A percentile compares a stretch with the other conserved stretches of the same genome.
Evolutionary conservation across 2,888 invertebrate species (phyloP).

Genomic region (Rosalia funebris): DNA sequence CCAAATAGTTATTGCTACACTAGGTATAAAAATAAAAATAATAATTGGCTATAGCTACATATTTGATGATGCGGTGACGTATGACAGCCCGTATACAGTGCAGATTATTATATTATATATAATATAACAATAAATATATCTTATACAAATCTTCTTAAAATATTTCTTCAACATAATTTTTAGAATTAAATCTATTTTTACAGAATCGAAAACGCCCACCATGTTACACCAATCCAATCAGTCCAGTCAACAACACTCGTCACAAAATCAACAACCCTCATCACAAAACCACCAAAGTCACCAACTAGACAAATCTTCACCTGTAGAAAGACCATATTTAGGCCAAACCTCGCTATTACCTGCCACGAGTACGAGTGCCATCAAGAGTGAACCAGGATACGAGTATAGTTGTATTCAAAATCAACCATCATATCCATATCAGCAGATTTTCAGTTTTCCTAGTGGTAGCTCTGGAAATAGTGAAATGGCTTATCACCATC

Average conservation of each 20-base stretch:
- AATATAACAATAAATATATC: too few relatives aligned
- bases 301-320: slow-evolving; percentile 48
- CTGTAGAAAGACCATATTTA: slow-evolving; percentile 64
- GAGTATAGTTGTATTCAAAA: slow-evolving; percentile 63
- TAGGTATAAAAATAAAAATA: too few relatives aligned
- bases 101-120: too few relatives aligned
- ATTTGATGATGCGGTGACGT: too few relatives aligned
- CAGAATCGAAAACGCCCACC: slow-evolving; percentile 56
- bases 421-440: slow-evolving; percentile 63
- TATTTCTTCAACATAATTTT: too few relatives aligned
- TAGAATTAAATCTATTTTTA: too few relatives aligned
- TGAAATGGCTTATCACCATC: slow-evolving; percentile 83
- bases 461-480: slow-evolving; percentile 55
- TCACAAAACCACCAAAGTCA: slow-evolving; percentile 41
- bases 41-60: too few relatives aligned
- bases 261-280: slow-evolving; percentile 43
- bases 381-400: slow-evolving; percentile 64
- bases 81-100: too few relatives aligned
- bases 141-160: too few relatives aligned
- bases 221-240: slow-evolving; percentile 39
- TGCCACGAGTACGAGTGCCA: slow-evolving; percentile 57
- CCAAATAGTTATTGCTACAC: too few relatives aligned
- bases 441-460: slow-evolving; percentile 68
- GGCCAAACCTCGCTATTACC: slow-evolving; percentile 70
- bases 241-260: slow-evolving; percentile 39